Percentiles rank a stretch among this genome's conserved stretches.
Evolutionary conservation across 2,113 vertebrate genomes (phyloP).

Genomic region (Pungitius pungitius): DNA sequence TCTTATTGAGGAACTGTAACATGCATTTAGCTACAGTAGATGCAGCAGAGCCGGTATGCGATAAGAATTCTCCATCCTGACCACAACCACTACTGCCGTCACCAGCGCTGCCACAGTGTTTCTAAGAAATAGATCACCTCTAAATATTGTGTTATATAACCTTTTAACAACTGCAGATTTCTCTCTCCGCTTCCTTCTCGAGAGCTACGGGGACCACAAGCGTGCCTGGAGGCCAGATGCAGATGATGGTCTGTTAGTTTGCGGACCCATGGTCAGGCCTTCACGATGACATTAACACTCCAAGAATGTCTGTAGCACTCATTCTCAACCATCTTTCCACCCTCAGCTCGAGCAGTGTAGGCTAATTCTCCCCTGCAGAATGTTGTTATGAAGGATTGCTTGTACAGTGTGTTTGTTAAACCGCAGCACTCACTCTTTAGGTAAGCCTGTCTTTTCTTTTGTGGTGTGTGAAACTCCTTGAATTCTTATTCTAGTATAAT

Average conservation of each 20-base stretch:
- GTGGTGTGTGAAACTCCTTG: conserved; percentile 5
- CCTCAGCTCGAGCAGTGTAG: conserved; percentile 56
- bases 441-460: conserved; percentile 24
- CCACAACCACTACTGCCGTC: conserved; percentile 60
- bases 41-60: conserved; percentile 37
- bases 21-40: conserved; percentile 44
- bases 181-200: conserved; percentile 44
- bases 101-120: conserved; percentile 49
- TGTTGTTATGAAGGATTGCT: conserved; percentile 50
- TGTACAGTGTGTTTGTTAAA: conserved; percentile 51
- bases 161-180: conserved; percentile 72
- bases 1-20: conserved; percentile 37
- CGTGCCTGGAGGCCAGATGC: conserved; percentile 71
- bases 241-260: conserved; percentile 75
- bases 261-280: conserved; percentile 67
- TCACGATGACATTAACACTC: conserved; percentile 72
- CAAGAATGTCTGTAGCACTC: conserved; percentile 71
- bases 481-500: conserved; percentile 10
- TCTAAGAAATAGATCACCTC: conserved; percentile 64
- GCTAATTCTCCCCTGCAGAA: conserved; percentile 57
- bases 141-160: conserved; percentile 69
- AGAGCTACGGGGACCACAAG: conserved; percentile 71
- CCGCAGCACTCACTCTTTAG: conserved; percentile 45
- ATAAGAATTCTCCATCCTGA: conserved; percentile 50
- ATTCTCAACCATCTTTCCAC: conserved; percentile 68